A percentile compares a stretch with the other conserved stretches of the same genome.
Conservation (phyloP, 2,888 invertebrate genomes). For the Drosophila ustulata region DNA sequence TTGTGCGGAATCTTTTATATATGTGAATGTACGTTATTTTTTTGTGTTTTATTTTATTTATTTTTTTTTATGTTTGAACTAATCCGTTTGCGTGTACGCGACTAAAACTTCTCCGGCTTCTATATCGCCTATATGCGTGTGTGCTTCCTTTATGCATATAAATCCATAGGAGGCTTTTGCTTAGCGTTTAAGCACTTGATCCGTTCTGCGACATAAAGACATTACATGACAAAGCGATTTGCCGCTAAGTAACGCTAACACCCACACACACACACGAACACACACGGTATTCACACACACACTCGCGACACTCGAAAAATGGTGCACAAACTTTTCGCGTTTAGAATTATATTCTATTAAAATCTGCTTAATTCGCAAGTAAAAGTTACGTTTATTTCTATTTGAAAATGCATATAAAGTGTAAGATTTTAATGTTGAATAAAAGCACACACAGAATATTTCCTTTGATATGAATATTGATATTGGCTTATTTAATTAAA, state of each 20-base stretch:
- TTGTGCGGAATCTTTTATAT: conserved; percentile 21
- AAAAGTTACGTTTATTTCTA: not conserved
- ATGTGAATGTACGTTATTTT: conserved; percentile 13
- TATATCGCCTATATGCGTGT: conserved; percentile 55
- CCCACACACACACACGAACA: conserved; percentile 18
- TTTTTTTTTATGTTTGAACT: conserved; percentile 67
- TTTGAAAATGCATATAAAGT: conserved; percentile 1
- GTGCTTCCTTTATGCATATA: conserved; percentile 69
- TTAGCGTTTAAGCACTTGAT: conserved; percentile 75
- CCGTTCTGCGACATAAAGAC: conserved; percentile 70
- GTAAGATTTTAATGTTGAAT: conserved; percentile 9
- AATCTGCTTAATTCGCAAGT: conserved; percentile 14
- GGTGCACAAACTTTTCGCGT: conserved; percentile 19
- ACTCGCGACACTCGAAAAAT: conserved; percentile 23
- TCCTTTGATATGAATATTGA: conserved; percentile 45
- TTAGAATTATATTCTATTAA: conserved; percentile 31
- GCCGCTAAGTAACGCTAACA: conserved; percentile 39
- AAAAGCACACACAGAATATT: conserved; percentile 15
- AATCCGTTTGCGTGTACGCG: conserved; percentile 68
- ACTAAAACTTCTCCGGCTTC: conserved; percentile 55
- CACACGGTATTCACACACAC: conserved; percentile 9
- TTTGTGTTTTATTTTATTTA: conserved; percentile 36
- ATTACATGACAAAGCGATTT: conserved; percentile 76
- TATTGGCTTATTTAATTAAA: conserved; percentile 22
- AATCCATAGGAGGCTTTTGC: conserved; percentile 73